phyloP scores from a whole-genome alignment of 2,113 vertebrate genomes.

The Ceyx margarethae region DNA sequence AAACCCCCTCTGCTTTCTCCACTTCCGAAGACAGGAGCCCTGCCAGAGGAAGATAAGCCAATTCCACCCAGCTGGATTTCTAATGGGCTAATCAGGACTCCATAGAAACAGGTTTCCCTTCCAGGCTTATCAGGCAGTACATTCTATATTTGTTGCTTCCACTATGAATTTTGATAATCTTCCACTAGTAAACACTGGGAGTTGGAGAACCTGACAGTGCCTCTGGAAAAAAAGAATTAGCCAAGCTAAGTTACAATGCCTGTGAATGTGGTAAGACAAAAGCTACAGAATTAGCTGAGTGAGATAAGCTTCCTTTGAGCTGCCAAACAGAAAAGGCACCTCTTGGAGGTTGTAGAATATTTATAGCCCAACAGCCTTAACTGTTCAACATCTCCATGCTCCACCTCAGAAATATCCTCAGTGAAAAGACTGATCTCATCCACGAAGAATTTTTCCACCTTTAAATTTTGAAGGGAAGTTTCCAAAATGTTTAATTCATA shows the following conservation, averaged over 20 bases:
- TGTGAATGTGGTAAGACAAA: slow-evolving; percentile 52
- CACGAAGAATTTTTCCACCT: not conserved
- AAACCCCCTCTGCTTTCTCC: slow-evolving; percentile 35
- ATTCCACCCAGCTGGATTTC: slow-evolving; percentile 43
- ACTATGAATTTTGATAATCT: slow-evolving; percentile 51
- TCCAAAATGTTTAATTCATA: not conserved
- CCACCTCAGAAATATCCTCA: not conserved
- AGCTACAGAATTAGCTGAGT: slow-evolving; percentile 37
- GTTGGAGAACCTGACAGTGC: slow-evolving; percentile 21
- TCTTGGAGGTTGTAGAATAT: not conserved
- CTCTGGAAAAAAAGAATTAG: slow-evolving; percentile 1
- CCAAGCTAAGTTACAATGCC: slow-evolving; percentile 37
- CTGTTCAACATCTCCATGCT: not conserved
- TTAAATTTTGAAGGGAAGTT: not conserved
- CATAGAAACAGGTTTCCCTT: slow-evolving; percentile 61
- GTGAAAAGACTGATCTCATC: slow-evolving; percentile 21
- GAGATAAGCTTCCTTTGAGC: slow-evolving; percentile 51
- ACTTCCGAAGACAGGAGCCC: slow-evolving; percentile 8
- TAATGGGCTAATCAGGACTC: slow-evolving; percentile 47
- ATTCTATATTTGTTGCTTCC: slow-evolving; percentile 47
- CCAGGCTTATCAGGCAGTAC: slow-evolving; percentile 47
- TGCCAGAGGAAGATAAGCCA: slow-evolving; percentile 61
- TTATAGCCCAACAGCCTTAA: slow-evolving; percentile 35
- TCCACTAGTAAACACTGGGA: slow-evolving; percentile 57
- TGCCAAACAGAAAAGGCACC: slow-evolving; percentile 18